Percentiles rank a stretch among this genome's conserved stretches.
These are phyloP conservation scores for Tachina fera DNA, from an alignment of 2,888 invertebrate species.

Conservation along the genomic window DNA sequence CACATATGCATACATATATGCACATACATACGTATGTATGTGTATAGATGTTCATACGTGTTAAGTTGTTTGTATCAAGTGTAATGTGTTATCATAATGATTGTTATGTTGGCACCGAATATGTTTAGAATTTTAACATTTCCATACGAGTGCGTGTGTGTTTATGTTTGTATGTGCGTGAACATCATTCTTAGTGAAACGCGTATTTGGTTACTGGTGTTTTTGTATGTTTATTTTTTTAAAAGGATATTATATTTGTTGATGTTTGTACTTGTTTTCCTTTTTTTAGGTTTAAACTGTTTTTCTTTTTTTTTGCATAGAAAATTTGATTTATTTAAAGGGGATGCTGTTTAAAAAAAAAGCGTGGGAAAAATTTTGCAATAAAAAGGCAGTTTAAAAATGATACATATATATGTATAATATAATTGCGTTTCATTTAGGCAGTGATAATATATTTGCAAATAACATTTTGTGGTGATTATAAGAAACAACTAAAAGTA, in stretches of 20 bases:
- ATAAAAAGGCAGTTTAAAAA: neutral
- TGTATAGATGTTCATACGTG: slow-evolving; percentile 16
- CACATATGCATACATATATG: neutral
- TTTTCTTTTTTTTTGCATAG: slow-evolving; percentile 16
- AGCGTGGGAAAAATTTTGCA: slow-evolving; percentile 34
- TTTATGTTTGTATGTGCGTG: slow-evolving; percentile 19
- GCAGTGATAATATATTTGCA: neutral
- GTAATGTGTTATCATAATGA: slow-evolving; percentile 70
- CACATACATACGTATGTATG: neutral
- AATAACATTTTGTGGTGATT: too few species aligned
- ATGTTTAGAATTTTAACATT: slow-evolving; percentile 58
- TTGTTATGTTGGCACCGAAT: slow-evolving; percentile 70
- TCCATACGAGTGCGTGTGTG: slow-evolving; percentile 1
- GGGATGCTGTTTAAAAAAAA: neutral
- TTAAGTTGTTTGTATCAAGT: slow-evolving; percentile 67
- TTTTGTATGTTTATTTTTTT: slow-evolving; percentile 24
- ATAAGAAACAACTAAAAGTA: too few species aligned
- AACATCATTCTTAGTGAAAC: slow-evolving; percentile 23
- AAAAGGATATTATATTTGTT: slow-evolving; percentile 63
- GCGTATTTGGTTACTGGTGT: slow-evolving; percentile 16
- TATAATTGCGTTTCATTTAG: neutral
- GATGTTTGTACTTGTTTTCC: slow-evolving; percentile 39
- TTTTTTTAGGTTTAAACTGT: neutral
- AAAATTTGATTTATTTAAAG: slow-evolving; percentile 46
- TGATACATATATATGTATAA: too few species aligned